Evolutionary conservation across 2,113 vertebrate species (phyloP), one percentile per base, ranked within the genome.

Genomic region (Megaleporinus macrocephalus): DNA sequence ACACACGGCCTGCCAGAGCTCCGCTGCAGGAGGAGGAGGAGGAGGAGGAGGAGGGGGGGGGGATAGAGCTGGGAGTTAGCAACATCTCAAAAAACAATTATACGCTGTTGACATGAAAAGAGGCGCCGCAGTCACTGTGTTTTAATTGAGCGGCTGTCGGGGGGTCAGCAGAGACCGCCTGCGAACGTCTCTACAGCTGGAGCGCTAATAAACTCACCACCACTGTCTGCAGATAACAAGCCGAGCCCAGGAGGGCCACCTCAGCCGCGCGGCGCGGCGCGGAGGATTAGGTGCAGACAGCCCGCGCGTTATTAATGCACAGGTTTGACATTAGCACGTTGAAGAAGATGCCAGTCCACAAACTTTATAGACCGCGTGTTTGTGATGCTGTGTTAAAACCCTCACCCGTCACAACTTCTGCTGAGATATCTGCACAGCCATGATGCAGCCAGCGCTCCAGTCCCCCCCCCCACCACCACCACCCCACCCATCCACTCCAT

Each of bases 61-160:
- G n/a, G 59, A 49, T 22, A 9, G 62, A 36, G 74, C 30, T 36
- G 65, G 68, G 81, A 62, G 49, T 83, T 83, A 53, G 82, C 79
- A 82, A 82, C 74, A 73, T 81, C 82, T 86, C 72, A 68, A 62
- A 85, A 82, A 86, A 85, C 89, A 87, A 87, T 87, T 85, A 86
- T 81, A 80, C 73, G 72, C 78, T 78, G 84, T 87, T 86, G 85
- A 89, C 81, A 82, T 83, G 83, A 83, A 81, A 68, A 36, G 63
- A 83, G 55, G 74, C 53, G 36, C 82, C 49, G 73, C 66, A 79
- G 76, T 83, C 80, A 65, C 76, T 84, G 68, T 72, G 82, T 88
- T 86, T 84, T 87, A 83, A 84, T 76, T 81, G 82, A 84, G 80
- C 78, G 75, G 62, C 82, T 85, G 80, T 84, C 65, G 70, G 70